phyloP scores from a whole-genome alignment of 2,888 invertebrate genomes.

The Chromoteleia sp. region DNA sequence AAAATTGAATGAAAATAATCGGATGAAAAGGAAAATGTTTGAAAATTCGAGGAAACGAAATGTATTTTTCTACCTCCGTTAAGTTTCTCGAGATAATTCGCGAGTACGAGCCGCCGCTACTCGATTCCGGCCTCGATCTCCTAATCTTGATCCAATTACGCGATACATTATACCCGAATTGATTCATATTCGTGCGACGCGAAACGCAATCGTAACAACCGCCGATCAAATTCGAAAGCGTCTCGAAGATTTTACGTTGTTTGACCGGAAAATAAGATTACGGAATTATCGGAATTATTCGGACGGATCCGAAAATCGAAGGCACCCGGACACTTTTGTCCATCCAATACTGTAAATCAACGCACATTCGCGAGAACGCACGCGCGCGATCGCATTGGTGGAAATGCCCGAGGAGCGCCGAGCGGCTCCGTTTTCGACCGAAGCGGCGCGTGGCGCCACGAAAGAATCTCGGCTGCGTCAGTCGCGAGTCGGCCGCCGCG shows the following conservation, averaged over 20 bases:
- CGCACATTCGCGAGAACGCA: constrained; percentile 45
- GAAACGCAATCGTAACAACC: no score
- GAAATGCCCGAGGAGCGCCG: constrained; percentile 43
- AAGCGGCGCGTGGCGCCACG: constrained; percentile 82
- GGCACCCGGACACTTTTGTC: constrained; percentile 22
- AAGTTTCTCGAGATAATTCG: background rate
- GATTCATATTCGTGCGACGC: no score
- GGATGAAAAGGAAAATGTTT: constrained; percentile 3
- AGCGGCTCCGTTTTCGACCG: constrained; percentile 74
- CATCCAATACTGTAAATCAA: constrained; percentile 13
- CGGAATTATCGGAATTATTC: constrained; percentile 47
- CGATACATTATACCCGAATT: background rate
- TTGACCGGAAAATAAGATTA: no score
- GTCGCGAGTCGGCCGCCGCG: constrained; percentile 83
- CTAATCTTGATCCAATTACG: constrained; percentile 16
- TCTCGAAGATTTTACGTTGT: no score
- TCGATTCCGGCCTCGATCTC: background rate
- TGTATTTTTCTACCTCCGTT: background rate
- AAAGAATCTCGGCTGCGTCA: constrained; percentile 79
- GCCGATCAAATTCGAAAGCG: no score
- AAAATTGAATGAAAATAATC: constrained; percentile 33
- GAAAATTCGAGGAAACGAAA: background rate
- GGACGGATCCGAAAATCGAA: constrained; percentile 43
- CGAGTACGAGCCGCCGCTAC: background rate
- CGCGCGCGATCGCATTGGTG: constrained; percentile 59